phyloP scores from a whole-genome alignment of 2,797 vertebrate species.

The Malurus leucopterus region DNA sequence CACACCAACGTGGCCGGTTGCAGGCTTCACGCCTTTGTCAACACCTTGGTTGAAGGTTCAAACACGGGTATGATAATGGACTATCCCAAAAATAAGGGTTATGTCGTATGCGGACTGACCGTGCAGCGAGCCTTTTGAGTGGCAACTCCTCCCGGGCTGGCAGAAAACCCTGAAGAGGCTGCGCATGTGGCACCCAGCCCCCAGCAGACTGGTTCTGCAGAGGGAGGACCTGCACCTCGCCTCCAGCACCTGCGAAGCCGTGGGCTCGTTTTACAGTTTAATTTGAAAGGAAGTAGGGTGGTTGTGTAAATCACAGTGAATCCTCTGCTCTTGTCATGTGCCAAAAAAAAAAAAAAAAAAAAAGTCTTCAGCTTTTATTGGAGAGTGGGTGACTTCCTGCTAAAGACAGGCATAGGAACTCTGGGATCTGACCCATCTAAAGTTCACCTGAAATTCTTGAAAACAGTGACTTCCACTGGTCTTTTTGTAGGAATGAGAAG shows the following conservation, averaged over 20 bases:
- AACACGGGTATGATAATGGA: rapidly evolving
- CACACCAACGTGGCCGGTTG: rapidly evolving
- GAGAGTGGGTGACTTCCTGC: not conserved
- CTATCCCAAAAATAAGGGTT: not conserved
- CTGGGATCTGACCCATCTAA: not conserved
- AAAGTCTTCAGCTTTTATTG: not conserved
- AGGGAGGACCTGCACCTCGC: not conserved
- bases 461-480: not conserved
- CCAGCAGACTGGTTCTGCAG: rapidly evolving
- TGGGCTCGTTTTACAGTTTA: not conserved
- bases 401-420: not conserved
- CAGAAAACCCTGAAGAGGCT: rapidly evolving
- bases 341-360: not conserved
- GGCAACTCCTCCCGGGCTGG: rapidly evolving
- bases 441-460: not conserved
- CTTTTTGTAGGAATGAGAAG: not conserved
- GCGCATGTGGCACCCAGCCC: not conserved
- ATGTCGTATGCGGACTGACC: rapidly evolving
- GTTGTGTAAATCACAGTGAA: not conserved
- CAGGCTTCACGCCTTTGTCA: not conserved
- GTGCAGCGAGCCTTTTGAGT: rapidly evolving
- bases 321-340: not conserved
- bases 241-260: not conserved
- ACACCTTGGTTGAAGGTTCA: not conserved
- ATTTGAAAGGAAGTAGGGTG: not conserved